Base-by-base conservation (phyloP, 2,888 invertebrate genomes). In the Chrysotoxum bicinctum region DNA sequence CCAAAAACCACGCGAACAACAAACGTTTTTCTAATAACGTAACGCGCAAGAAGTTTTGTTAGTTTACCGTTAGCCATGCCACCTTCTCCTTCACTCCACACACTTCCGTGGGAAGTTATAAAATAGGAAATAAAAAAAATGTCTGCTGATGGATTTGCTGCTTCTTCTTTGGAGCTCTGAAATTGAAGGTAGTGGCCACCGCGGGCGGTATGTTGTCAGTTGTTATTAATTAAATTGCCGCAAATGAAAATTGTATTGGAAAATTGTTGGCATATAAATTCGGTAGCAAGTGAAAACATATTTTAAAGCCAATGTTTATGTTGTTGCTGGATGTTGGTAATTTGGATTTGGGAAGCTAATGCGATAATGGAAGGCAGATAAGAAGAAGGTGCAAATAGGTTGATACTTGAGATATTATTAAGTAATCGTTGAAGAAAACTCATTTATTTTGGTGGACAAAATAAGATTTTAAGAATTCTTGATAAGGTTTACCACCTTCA, bases 1-100 rank as follows among this genome's bases (percentile, higher is more conserved):
- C 75, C 54, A 7, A 75, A 84, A 84, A 80, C 54, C 84, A 84
- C 80, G 84, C 84, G 60, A 84, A 37, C 75, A 66, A 40, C 84
- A 75, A 84, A 72, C 80, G 58, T 66, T 79, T 75, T 75, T 64
- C 74, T 69, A 78, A 72, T 62, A 66, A 52, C 35, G 45, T 75
- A 60, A 70, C 84, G 80, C 80, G 72, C 80, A 72, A 80, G 84
- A 80, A 84, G 70, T 76, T 84, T 80, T 84, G 80, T 84, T 84
- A 76, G 84, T 72, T 84, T 84, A 66, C 21, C 35, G 50, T 84
- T 84, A 37, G 9, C 35, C 50, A 76, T 84, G 75, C 7, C 4
- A 26, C 26, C 26, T 26, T 79, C 66, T 40, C 54, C 19, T 45
- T 45, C 4, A 10, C 56, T 21, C 64, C 70, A 32, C 64, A 32